Conservation (phyloP, 2,888 invertebrate species). For the Eudemis profundana region DNA sequence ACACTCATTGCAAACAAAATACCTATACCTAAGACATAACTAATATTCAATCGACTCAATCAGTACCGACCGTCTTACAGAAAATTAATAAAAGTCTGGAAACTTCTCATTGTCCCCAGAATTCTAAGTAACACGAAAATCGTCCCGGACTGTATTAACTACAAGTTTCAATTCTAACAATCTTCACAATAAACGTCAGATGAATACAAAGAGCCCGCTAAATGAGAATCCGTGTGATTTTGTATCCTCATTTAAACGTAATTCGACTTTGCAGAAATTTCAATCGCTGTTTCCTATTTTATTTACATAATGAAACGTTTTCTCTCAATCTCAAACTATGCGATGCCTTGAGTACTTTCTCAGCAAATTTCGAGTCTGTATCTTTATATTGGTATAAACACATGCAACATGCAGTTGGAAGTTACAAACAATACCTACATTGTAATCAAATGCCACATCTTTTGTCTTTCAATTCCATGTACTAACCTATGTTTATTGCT, state of each 20-base stretch:
- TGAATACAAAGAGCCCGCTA: slow-evolving; percentile 31
- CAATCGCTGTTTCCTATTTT: neutral
- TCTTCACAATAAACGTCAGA: slow-evolving; percentile 13
- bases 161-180: slow-evolving; percentile 19
- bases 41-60: neutral
- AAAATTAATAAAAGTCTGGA: neutral
- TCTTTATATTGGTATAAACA: neutral
- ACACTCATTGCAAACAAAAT: too few species aligned
- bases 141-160: neutral
- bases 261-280: slow-evolving; percentile 41
- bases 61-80: neutral
- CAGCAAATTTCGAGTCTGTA: neutral
- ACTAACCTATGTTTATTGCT: too few species aligned
- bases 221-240: slow-evolving; percentile 43
- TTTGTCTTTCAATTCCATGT: too few species aligned
- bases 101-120: neutral
- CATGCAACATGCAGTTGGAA: neutral
- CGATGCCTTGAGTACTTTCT: neutral
- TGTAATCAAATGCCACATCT: too few species aligned
- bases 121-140: neutral
- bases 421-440: too few species aligned
- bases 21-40: too few species aligned
- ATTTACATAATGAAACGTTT: slow-evolving; percentile 5
- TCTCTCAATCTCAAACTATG: neutral
- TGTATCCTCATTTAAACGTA: slow-evolving; percentile 34